Evolutionary conservation across 2,888 invertebrate genomes (phyloP).

Genomic region (Phragmatobia fuliginosa): DNA sequence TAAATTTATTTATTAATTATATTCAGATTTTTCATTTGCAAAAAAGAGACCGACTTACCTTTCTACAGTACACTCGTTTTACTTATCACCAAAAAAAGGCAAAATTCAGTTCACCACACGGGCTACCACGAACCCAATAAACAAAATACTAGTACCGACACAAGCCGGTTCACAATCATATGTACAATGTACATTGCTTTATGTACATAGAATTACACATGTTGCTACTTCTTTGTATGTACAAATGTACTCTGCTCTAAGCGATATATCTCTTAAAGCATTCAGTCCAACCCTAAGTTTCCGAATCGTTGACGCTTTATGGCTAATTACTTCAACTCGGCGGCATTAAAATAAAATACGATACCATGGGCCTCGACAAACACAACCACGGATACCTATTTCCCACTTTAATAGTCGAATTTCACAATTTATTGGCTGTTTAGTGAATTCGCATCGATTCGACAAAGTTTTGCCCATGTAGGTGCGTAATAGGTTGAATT

Average conservation of each 20-base stretch:
- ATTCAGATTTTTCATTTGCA: too few species aligned
- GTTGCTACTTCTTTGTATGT: too few species aligned
- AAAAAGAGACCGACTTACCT: too few species aligned
- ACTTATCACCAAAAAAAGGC: too few species aligned
- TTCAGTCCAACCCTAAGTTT: conserved; percentile 29
- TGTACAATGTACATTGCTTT: too few species aligned
- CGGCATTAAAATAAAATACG: conserved; percentile 48
- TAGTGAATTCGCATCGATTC: conserved; percentile 43
- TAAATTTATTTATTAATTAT: too few species aligned
- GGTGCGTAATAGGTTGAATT: conserved; percentile 27
- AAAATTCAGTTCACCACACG: too few species aligned
- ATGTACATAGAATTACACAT: background rate
- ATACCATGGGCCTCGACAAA: conserved; percentile 20
- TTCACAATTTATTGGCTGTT: conserved; percentile 46
- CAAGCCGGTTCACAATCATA: too few species aligned
- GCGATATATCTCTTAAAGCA: conserved; percentile 19
- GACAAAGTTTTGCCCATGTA: conserved; percentile 36
- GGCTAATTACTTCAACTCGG: conserved; percentile 40
- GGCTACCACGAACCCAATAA: too few species aligned
- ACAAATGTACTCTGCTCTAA: too few species aligned
- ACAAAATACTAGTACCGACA: too few species aligned
- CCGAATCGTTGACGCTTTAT: conserved; percentile 34
- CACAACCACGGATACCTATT: conserved; percentile 45
- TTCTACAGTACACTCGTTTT: too few species aligned
- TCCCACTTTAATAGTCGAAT: conserved; percentile 46